Evolutionary conservation across 2,888 invertebrate species (phyloP).

Genomic region (Notodonta ziczac): DNA sequence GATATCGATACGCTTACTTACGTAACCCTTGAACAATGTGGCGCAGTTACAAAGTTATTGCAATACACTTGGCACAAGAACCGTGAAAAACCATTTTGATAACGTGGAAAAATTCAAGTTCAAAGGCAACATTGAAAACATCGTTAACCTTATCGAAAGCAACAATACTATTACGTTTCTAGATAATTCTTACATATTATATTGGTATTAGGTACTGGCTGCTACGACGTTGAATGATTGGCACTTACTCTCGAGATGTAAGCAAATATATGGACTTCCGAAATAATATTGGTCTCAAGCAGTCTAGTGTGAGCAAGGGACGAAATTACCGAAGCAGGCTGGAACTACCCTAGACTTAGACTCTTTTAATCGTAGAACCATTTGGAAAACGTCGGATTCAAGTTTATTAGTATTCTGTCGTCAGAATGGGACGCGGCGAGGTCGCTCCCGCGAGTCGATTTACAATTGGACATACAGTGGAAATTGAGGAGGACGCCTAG

Average conservation of each 20-base stretch:
- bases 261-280: no score
- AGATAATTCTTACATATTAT: constrained; percentile 7
- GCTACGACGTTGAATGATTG: background rate
- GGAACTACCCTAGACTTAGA: background rate
- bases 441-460: constrained; percentile 38
- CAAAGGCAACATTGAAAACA: constrained; percentile 47
- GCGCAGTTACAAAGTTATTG: constrained; percentile 18
- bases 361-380: no score
- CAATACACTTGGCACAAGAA: constrained; percentile 7
- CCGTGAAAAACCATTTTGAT: constrained; percentile 25
- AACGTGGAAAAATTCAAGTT: constrained; percentile 42
- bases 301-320: background rate
- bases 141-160: constrained; percentile 36
- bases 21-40: constrained; percentile 4
- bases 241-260: no score
- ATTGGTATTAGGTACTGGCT: background rate
- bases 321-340: background rate
- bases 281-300: no score
- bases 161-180: constrained; percentile 25
- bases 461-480: constrained; percentile 42
- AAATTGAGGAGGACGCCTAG: constrained; percentile 23
- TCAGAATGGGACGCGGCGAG: constrained; percentile 32
- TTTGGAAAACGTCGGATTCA: background rate
- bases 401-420: constrained; percentile 39
- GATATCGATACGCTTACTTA: background rate